These are phyloP conservation scores for Papilio gigon DNA, from an alignment of 2,888 invertebrate species.

Conservation along the genomic window DNA sequence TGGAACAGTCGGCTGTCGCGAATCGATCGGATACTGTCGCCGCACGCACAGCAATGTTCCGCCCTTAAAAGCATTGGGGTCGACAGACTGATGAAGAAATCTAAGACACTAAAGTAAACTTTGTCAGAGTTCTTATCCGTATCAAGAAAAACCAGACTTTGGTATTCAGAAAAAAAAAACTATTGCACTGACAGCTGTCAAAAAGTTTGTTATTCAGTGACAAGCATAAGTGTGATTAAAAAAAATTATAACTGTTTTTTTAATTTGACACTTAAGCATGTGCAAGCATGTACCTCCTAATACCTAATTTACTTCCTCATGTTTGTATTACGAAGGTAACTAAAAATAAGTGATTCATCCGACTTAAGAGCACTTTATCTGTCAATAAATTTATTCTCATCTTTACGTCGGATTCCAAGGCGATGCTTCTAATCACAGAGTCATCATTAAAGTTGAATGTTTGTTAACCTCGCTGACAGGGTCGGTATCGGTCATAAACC, in stretches of 20 bases:
- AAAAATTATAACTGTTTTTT: too few relatives aligned
- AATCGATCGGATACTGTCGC: conserved; percentile 46
- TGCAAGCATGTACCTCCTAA: too few relatives aligned
- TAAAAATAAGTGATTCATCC: neutral
- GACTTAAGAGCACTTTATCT: neutral
- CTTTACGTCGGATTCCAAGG: neutral
- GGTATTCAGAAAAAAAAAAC: neutral
- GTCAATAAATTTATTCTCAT: neutral
- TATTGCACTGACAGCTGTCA: neutral
- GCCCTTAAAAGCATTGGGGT: conserved; percentile 10
- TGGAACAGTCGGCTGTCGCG: conserved; percentile 48
- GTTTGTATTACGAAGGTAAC: too few relatives aligned
- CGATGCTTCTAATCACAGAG: neutral
- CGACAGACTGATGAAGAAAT: conserved; percentile 18
- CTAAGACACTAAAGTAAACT: neutral
- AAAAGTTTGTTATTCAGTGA: neutral
- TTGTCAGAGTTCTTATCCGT: too few relatives aligned
- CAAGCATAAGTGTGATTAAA: too few relatives aligned
- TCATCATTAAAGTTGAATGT: neutral
- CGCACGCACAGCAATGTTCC: conserved; percentile 26
- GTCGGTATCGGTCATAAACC: conserved; percentile 15
- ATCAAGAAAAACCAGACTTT: too few relatives aligned
- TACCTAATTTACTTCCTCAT: too few relatives aligned
- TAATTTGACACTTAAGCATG: too few relatives aligned
- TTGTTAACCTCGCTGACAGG: conserved; percentile 18